Evolutionary conservation across 2,113 vertebrate genomes (phyloP), one percentile per base, ranked within the genome.

Genomic region (Limanda limanda): DNA sequence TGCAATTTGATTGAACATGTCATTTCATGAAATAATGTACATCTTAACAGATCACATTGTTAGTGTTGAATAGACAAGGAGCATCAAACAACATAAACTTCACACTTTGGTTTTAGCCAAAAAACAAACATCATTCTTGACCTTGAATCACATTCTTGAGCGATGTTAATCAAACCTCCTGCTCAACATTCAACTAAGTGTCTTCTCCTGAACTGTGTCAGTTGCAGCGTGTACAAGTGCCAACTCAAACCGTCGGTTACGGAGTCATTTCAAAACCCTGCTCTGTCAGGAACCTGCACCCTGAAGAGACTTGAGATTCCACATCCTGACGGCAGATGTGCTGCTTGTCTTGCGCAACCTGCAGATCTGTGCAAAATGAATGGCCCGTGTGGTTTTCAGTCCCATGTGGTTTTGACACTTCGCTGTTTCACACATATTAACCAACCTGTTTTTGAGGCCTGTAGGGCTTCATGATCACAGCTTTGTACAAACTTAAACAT

Each of bases 51-150:
- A 23, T 68, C 56, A 27, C 65, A 48, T 23, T 7, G 7, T 15
- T 31, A 2, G 8, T 45, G n/a, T 76, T 51, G 12, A 40, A 60
- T 18, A 37, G 15, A 2, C 3, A 6, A 21, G 5, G 7, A 0
- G 23, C 18, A 51, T 64, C 54, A 15, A 47, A 18, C 11, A 40
- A 17, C 0, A 10, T 37, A 42, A 42, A 27, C 5, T 1, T 71
- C 21, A 11, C 8, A 76, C 67, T 77, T 87, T 77, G 66, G 55
- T 67, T 73, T 77, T 31, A 64, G 21, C 21, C 10, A 45, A 25
- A 24, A 67, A 2, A 42, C 21, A 18, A 35, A n/a, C 37, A 70
- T 23, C 9, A 61, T 45, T 51, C 37, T 1, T 20, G 37, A 54
- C 9, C 10, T 77, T 15, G 51, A 37, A 42, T 27, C 13, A 3